Conservation (phyloP, 2,888 invertebrate genomes). For the Rhingia rostrata region DNA sequence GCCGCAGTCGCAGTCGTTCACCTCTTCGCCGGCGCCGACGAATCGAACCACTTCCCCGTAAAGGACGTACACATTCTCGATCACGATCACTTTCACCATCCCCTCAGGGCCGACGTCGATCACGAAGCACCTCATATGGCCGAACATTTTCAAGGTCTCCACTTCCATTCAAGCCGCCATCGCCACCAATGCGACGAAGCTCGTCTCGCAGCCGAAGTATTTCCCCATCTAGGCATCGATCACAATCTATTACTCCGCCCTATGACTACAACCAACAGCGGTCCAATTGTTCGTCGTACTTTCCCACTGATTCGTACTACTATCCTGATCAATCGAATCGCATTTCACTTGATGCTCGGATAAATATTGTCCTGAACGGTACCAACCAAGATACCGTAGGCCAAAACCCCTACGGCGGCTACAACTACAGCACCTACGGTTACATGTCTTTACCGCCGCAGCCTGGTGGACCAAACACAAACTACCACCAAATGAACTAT, state of each 20-base stretch:
- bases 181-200: constrained; percentile 81
- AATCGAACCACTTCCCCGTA: constrained; percentile 43
- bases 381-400: constrained; percentile 62
- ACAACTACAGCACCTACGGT: constrained; percentile 76
- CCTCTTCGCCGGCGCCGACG: constrained; percentile 76
- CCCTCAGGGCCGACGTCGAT: constrained; percentile 66
- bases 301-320: constrained; percentile 77
- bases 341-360: constrained; percentile 77
- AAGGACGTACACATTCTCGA: constrained; percentile 71
- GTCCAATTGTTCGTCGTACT: constrained; percentile 56
- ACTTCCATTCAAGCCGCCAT: constrained; percentile 81
- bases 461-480: constrained; percentile 74
- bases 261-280: constrained; percentile 74
- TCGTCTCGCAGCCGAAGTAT: constrained; percentile 74
- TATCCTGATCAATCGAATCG: constrained; percentile 79
- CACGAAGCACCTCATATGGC: constrained; percentile 77
- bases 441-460: constrained; percentile 78
- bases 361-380: constrained; percentile 77
- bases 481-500: constrained; percentile 75
- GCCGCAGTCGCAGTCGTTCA: constrained; percentile 78
- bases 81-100: constrained; percentile 73
- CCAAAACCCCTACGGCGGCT: constrained; percentile 76
- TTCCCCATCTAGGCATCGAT: constrained; percentile 44
- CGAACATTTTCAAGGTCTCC: constrained; percentile 80
- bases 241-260: constrained; percentile 54